A percentile compares a stretch with the other conserved stretches of the same genome.
Conservation (phyloP, 2,888 invertebrate genomes). For the Therioaphis trifolii region DNA sequence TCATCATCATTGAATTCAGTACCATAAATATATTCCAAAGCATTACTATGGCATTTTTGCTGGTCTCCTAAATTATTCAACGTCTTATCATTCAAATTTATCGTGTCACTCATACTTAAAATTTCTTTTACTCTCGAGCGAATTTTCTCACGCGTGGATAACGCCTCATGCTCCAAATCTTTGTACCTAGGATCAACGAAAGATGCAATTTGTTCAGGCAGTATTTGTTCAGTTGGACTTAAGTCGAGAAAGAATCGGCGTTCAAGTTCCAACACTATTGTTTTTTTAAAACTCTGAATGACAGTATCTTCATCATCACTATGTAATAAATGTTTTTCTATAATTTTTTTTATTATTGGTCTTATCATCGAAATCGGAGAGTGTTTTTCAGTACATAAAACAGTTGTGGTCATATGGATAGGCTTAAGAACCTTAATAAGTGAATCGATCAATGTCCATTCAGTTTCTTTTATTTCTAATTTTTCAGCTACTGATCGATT, state of each 20-base stretch:
- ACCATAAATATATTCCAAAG: slow-evolving; percentile 25
- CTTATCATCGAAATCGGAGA: slow-evolving; percentile 10
- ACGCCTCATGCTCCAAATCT: slow-evolving; percentile 4
- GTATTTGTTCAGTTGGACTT: background rate
- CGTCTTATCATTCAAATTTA: slow-evolving; percentile 14
- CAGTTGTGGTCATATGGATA: slow-evolving; percentile 11
- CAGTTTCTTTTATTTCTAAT: slow-evolving; percentile 11
- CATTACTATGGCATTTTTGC: slow-evolving; percentile 26
- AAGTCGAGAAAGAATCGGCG: no score
- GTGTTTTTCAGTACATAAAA: slow-evolving; percentile 4
- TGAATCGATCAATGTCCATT: slow-evolving; percentile 15
- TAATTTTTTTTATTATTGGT: slow-evolving; percentile 7
- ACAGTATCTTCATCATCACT: slow-evolving; percentile 11
- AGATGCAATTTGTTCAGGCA: no score
- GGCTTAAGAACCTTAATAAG: slow-evolving; percentile 22
- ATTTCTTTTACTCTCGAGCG: background rate
- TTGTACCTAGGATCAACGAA: background rate
- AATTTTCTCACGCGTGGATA: no score
- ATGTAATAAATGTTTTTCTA: slow-evolving; percentile 21
- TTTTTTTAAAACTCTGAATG: slow-evolving; percentile 13
- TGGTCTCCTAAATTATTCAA: slow-evolving; percentile 26
- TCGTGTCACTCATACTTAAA: slow-evolving; percentile 11
- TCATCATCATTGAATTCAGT: slow-evolving; percentile 34
- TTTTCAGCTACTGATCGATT: slow-evolving; percentile 3
- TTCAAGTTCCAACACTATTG: slow-evolving; percentile 7